phyloP scores from a whole-genome alignment of 1,140 invertebrate genomes.

The Lasioglossum albipes region DNA sequence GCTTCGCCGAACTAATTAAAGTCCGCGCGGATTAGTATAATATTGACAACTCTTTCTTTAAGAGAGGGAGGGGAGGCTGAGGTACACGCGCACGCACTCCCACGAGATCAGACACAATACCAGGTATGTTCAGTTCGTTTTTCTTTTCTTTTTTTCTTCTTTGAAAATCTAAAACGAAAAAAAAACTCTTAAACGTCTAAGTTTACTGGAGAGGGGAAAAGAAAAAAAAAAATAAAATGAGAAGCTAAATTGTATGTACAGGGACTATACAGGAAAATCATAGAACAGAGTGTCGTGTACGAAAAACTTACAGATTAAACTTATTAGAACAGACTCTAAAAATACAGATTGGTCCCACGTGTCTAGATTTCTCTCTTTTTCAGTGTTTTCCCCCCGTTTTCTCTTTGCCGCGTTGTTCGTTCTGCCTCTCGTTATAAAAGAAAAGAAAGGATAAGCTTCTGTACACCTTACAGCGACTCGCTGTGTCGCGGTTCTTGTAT shows the following conservation, averaged over 20 bases:
- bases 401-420: not conserved
- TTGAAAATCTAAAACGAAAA: not conserved
- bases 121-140: not conserved
- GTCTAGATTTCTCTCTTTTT: slow-evolving; percentile 25
- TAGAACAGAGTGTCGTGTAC: slow-evolving; percentile 6
- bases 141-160: not conserved
- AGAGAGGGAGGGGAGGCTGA: not conserved
- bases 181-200: not conserved
- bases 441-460: slow-evolving; percentile 37
- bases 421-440: slow-evolving; percentile 4
- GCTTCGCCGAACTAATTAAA: not conserved
- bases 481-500: not conserved
- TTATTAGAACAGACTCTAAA: slow-evolving; percentile 21
- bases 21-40: not conserved
- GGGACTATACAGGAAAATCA: slow-evolving; percentile 38
- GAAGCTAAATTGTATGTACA: slow-evolving; percentile 39
- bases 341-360: slow-evolving; percentile 56
- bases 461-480: slow-evolving; percentile 44
- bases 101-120: slow-evolving; percentile 18
- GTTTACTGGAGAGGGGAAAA: slow-evolving; percentile 14
- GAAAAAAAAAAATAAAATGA: not conserved
- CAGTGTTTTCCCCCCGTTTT: not conserved
- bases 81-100: not conserved
- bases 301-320: slow-evolving; percentile 36
- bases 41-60: not conserved